Base-by-base conservation (phyloP, 2,888 invertebrate species). In the Smittia sp. region DNA sequence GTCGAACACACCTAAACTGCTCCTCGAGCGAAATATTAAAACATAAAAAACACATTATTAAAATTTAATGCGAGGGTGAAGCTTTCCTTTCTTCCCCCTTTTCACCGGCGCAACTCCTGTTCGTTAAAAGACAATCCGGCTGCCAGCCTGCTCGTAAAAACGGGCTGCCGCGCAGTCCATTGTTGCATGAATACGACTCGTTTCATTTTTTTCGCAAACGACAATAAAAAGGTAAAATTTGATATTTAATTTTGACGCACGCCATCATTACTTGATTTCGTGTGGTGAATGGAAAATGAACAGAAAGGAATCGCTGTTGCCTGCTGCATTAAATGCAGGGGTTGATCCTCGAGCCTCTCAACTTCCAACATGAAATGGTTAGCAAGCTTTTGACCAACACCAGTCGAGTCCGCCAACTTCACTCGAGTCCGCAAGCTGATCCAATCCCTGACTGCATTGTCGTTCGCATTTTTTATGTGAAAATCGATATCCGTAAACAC, bases 241-340 rank as follows among this genome's bases (percentile, higher is more conserved):
- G 72, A 72, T 72, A 72, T 72, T 72, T 54, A 62, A 58, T 32
- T 52, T 72, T 72, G 62, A 72, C 72, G 72, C 72, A 62, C 72
- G 72, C 58, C 72, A 72, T 70, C 27, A 54, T 70, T 70, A 70
- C n/a, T 2, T 32, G 32, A 32, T 32, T 32, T 32, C 32, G 32
- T 32, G 32, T 32, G 32, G 32, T 6, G 32, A 32, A 9, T 32
- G 32, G 9, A 32, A 32, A 32, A 32, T 32, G 32, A 32, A 32
- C 32, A 9, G 32, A 32, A 3, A 32, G 32, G 9, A 32, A 32
- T 32, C 32, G 32, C 4, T 32, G n/a, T n/a, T n/a, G n/a, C n/a
- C n/a, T n/a, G n/a, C n/a, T n/a, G n/a, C n/a, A n/a, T n/a, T n/a
- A n/a, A n/a, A n/a, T n/a, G n/a, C n/a, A n/a, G n/a, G n/a, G n/a